Percentiles rank a stretch among this genome's conserved stretches.
These are phyloP conservation scores for Condylura cristata DNA, from an alignment of 2,113 vertebrate species.

Conservation along the genomic window DNA sequence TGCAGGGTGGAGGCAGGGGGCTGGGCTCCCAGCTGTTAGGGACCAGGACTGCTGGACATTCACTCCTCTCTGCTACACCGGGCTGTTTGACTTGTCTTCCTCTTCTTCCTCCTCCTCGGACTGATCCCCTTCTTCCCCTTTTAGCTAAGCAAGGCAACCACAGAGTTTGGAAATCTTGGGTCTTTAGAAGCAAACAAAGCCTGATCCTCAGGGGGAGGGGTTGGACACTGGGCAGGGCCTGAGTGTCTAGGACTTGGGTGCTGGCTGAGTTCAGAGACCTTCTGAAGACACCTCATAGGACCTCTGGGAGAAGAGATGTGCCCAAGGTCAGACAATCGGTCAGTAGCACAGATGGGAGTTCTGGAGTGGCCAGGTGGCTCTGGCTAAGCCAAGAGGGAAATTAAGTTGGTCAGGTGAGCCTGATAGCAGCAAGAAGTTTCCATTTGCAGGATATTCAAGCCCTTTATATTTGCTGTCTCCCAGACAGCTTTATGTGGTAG, in stretches of 20 bases:
- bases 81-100: constrained; percentile 57
- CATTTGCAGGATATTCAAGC: not conserved
- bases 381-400: not conserved
- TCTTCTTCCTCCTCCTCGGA: constrained; percentile 66
- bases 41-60: not conserved
- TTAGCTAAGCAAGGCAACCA: constrained; percentile 72
- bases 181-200: constrained; percentile 75
- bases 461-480: not conserved
- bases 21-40: not conserved
- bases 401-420: not conserved
- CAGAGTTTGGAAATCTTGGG: constrained; percentile 80
- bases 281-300: not conserved
- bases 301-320: not conserved
- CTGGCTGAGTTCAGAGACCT: not conserved
- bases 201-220: constrained; percentile 42
- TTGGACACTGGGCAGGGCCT: not conserved
- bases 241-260: not conserved
- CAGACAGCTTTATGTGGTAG: not conserved
- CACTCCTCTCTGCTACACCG: not conserved
- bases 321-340: not conserved
- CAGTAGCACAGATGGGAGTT: not conserved
- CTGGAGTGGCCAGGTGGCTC: not conserved
- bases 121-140: constrained; percentile 76
- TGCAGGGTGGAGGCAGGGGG: not conserved
- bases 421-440: not conserved